A percentile compares a stretch with the other conserved stretches of the same genome.
These are phyloP conservation scores for Aradus depressus DNA, from an alignment of 2,888 invertebrate species.

Conservation along the genomic window DNA sequence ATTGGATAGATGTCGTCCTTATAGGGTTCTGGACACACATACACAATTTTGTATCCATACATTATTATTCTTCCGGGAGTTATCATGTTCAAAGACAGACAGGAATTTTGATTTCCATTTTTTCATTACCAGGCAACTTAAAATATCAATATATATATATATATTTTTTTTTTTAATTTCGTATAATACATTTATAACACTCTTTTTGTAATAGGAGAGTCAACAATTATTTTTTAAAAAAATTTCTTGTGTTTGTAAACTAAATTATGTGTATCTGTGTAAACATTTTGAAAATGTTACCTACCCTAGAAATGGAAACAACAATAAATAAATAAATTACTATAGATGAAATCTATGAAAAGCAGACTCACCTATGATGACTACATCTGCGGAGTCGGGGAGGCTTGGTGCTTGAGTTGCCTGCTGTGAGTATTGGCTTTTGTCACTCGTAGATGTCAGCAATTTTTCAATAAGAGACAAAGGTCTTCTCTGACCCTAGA, in stretches of 20 bases:
- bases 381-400: slow-evolving; percentile 58
- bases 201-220: too few relatives aligned
- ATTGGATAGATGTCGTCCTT: too few relatives aligned
- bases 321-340: not conserved
- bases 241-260: not conserved
- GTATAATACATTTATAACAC: too few relatives aligned
- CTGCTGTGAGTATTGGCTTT: not conserved
- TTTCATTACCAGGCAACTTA: too few relatives aligned
- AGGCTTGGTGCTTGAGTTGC: slow-evolving; percentile 23
- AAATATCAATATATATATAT: too few relatives aligned
- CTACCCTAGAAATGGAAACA: not conserved
- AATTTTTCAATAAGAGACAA: slow-evolving; percentile 5
- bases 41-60: too few relatives aligned
- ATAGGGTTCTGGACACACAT: too few relatives aligned
- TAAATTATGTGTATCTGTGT: not conserved
- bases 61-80: too few relatives aligned
- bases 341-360: not conserved
- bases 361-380: slow-evolving; percentile 53
- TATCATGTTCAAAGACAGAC: too few relatives aligned
- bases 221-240: too few relatives aligned
- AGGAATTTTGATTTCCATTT: too few relatives aligned
- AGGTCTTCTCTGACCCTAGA: slow-evolving; percentile 4
- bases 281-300: not conserved
- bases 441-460: not conserved
- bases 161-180: too few relatives aligned